Evolutionary conservation across 2,888 invertebrate species (phyloP), one percentile per base, ranked within the genome.

Genomic region (Troilus luridus): DNA sequence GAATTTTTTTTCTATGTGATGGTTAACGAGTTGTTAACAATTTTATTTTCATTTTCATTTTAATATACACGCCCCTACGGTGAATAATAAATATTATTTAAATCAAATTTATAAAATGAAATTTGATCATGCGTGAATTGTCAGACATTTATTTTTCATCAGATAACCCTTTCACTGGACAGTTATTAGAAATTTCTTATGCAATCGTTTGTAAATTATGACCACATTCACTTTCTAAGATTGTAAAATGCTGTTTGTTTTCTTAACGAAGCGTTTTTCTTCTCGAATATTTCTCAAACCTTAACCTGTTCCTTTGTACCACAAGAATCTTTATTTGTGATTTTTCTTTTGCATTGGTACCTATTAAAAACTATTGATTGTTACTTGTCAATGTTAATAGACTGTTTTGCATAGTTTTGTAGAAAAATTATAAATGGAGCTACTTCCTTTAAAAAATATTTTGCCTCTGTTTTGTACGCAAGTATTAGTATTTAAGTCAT

Each of bases 111-210:
- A 41, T 21, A 27, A 41, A 41, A 41, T 41, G 27, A 77, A 27
- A 67, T 17, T 19, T 9, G 19, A 77, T 77, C 41, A 12, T 8
- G 27, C 72, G 3, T 12, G 12, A 62, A 14, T 59, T 21, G 19
- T 64, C n/a, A 41, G 2, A 41, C 0, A 5, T 41, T 41, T 17
- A 7, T 5, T 27, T 77, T 77, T 17, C 8, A 41, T 41, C 12
- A 14, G 27, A 72, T 17, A 67, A 72, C 72, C 72, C 72, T 77
- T 77, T 77, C 72, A 77, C 72, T n/a, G 72, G 72, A 41, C 72
- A 77, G 27, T 77, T 67, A 7, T 24, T 77, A 77, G 72, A 77
- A 41, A 77, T 77, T 77, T 77, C 27, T 77, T 77, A 77, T 77
- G 72, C 41, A 77, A 77, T 8, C 27, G 41, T 77, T 77, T 8